A percentile compares a stretch with the other conserved stretches of the same genome.
phyloP scores from a whole-genome alignment of 2,797 vertebrate species.

The Sebastes hopkinsi region DNA sequence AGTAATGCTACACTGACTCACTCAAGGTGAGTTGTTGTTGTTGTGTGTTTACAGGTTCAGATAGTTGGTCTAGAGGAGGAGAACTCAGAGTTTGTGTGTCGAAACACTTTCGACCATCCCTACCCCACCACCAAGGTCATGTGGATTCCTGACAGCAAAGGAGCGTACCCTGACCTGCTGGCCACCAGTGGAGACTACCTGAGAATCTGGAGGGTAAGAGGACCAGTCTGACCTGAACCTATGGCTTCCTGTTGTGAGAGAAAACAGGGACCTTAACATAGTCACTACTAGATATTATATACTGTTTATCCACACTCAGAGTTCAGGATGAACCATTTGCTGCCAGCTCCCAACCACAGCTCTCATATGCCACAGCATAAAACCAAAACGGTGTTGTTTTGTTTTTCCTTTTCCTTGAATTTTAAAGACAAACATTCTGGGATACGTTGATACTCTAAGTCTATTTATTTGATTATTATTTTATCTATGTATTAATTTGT shows the following conservation, averaged over 20 bases:
- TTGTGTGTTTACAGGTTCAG: conserved; percentile 82
- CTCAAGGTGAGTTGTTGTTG: conserved; percentile 17
- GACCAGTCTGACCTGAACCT: background rate
- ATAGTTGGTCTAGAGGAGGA: conserved; percentile 93
- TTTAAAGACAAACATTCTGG: background rate
- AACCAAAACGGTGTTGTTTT: background rate
- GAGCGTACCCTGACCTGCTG: conserved; percentile 91
- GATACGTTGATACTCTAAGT: background rate
- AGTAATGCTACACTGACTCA: conserved; percentile 16
- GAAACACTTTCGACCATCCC: conserved; percentile 94
- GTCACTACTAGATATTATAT: background rate
- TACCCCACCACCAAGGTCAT: conserved; percentile 95
- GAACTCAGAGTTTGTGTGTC: conserved; percentile 94
- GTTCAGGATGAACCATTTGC: background rate
- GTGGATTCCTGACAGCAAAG: conserved; percentile 96
- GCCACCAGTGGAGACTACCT: conserved; percentile 94
- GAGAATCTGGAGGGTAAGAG: conserved; percentile 91
- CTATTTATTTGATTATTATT: too few species aligned
- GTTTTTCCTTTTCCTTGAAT: background rate
- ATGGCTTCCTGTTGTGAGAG: background rate
- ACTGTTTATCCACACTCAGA: background rate
- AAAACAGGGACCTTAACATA: background rate
- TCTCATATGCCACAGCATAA: background rate
- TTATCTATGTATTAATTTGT: too few species aligned
- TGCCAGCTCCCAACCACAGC: background rate